Base-by-base conservation (phyloP, 23 tunicate genomes). In the Botrylloides violaceus region DNA sequence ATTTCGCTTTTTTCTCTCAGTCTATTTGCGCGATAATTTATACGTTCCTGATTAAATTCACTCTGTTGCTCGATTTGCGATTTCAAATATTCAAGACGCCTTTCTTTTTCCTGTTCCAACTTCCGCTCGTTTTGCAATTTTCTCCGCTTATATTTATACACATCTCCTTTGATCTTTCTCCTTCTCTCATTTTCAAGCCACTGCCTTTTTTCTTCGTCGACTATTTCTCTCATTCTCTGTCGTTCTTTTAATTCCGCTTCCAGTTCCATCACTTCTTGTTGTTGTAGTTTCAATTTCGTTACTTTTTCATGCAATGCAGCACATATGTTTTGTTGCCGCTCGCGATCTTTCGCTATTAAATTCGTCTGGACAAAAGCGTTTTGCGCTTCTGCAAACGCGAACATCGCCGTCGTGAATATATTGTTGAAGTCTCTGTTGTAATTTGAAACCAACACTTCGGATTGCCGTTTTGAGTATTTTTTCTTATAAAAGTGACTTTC, bases 241-340 rank as follows among this genome's bases (percentile, higher is more conserved):
- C 71, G 34, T 57, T 85, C 81, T 53, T 55, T 65, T 15, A 85
- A 38, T 50, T 32, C 64, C 20, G 56, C 35, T 58, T 85, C 94
- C 32, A 85, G 49, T 24, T 47, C 65, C 77, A 75, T 66, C 48
- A 85, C 74, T 61, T 85, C 94, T 3, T 77, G 66, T 36, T 85
- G 94, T 29, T 75, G 63, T 12, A 49, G 33, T 50, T 66, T 20
- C 18, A 84, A 53, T 28, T 78, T 62, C 66, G 78, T 27, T 19
- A 58, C 76, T 50, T 72, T 72, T 1, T 70, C 61, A 78, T 78
- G 83, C 2, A 84, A 70, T 22, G 49, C 50, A n/a, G 71, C 76
- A 55, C 49, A 77, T 32, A 68, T 68, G 1, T 34, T 68, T 43
- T 30, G 36, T 43, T 68, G 74, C 58, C 37, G 36, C 7, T 39